Conservation (phyloP, 2,888 invertebrate genomes). For the Teleiodes luculella region DNA sequence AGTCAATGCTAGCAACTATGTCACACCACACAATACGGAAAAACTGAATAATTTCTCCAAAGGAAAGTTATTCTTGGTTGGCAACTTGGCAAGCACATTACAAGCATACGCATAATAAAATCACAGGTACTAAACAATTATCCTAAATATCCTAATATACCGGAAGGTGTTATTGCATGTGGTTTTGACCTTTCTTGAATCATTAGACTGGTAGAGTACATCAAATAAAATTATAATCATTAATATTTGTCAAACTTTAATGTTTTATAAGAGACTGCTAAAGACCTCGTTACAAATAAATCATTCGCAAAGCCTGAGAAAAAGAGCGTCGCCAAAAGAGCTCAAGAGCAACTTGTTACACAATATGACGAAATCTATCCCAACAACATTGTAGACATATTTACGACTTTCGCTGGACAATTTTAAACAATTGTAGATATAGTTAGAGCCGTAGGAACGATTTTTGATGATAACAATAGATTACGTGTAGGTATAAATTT, state of each 20-base stretch:
- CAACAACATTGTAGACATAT: constrained; percentile 17
- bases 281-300: constrained; percentile 9
- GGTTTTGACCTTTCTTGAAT: background rate
- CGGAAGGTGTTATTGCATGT: background rate
- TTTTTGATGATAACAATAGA: constrained; percentile 47
- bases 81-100: background rate
- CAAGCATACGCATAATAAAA: no score
- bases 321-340: constrained; percentile 4
- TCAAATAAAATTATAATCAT: background rate
- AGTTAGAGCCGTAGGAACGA: constrained; percentile 47
- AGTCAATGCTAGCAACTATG: background rate
- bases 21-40: constrained; percentile 23
- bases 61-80: constrained; percentile 17
- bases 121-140: no score
- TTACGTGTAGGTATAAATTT: constrained; percentile 32
- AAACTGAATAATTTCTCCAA: constrained; percentile 25
- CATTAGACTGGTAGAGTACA: background rate
- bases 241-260: background rate
- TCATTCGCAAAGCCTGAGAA: constrained; percentile 10
- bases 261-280: background rate
- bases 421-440: constrained; percentile 37
- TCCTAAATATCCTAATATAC: no score
- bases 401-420: constrained; percentile 41
- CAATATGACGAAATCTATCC: constrained; percentile 15
- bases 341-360: background rate